Conservation (phyloP, 2,797 vertebrate species). For the Paratrypauchen microcephalus region DNA sequence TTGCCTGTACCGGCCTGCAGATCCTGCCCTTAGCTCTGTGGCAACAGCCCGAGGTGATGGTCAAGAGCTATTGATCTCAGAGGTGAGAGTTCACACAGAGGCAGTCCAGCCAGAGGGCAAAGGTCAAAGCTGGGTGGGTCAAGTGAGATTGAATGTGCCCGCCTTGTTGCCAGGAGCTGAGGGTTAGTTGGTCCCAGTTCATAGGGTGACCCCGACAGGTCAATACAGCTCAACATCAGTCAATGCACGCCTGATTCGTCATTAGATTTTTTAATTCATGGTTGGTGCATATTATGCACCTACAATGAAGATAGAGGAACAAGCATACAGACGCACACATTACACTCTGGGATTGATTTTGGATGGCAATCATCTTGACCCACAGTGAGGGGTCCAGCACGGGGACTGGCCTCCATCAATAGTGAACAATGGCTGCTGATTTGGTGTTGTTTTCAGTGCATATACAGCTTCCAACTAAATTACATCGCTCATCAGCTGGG, state of each 20-base stretch:
- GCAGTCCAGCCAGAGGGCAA: slow-evolving; percentile 47
- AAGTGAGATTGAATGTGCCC: slow-evolving; percentile 78
- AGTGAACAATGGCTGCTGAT: slow-evolving; percentile 68
- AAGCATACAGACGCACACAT: slow-evolving; percentile 43
- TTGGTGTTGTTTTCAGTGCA: slow-evolving; percentile 57
- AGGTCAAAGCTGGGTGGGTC: slow-evolving; percentile 67
- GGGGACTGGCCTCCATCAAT: slow-evolving; percentile 54
- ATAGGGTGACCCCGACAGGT: slow-evolving; percentile 61
- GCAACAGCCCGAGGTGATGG: slow-evolving; percentile 55
- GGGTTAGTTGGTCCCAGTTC: slow-evolving; percentile 65
- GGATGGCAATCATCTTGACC: slow-evolving; percentile 68
- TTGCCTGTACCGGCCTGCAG: slow-evolving; percentile 18
- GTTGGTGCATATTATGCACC: slow-evolving; percentile 44
- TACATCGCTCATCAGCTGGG: slow-evolving; percentile 62
- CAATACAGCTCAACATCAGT: slow-evolving; percentile 58
- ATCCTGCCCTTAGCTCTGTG: slow-evolving; percentile 4
- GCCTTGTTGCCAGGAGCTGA: slow-evolving; percentile 63
- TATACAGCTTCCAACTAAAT: slow-evolving; percentile 40
- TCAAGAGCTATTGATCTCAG: slow-evolving; percentile 72
- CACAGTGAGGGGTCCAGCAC: slow-evolving; percentile 31
- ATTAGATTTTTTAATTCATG: slow-evolving; percentile 62
- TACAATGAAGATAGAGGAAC: slow-evolving; percentile 48
- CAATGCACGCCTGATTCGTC: slow-evolving; percentile 61
- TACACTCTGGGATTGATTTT: slow-evolving; percentile 68
- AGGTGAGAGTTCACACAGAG: slow-evolving; percentile 69